phyloP scores from a whole-genome alignment of 2,113 vertebrate species.

The Excalfactoria chinensis region DNA sequence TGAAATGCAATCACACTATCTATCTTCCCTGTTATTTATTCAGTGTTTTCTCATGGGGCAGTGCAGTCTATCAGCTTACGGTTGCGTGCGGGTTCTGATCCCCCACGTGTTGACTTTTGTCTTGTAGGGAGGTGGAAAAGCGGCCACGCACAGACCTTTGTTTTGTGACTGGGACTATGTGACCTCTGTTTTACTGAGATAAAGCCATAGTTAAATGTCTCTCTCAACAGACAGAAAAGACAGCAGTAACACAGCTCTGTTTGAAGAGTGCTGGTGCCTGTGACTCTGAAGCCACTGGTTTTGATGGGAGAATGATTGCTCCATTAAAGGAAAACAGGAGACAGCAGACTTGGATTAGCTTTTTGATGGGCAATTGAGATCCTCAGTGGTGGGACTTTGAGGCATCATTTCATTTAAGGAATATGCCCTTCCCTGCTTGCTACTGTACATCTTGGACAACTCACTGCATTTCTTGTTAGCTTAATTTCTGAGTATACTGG shows the following conservation, averaged over 20 bases:
- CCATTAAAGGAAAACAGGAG: neutral
- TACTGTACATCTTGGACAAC: neutral
- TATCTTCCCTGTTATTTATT: neutral
- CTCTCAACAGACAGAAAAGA: neutral
- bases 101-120: neutral
- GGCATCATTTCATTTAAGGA: no score
- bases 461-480: accelerated
- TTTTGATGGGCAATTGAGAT: neutral
- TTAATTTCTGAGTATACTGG: neutral
- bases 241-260: neutral
- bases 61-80: neutral
- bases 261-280: neutral
- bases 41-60: neutral
- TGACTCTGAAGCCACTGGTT: neutral
- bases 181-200: neutral
- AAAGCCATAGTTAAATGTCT: no score
- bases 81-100: neutral
- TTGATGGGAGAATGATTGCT: neutral
- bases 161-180: neutral
- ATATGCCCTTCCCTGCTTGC: neutral
- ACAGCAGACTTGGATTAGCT: neutral
- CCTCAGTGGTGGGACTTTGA: neutral
- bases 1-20: neutral
- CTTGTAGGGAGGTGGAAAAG: neutral
- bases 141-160: accelerated